Percentiles rank a stretch among this genome's conserved stretches.
phyloP scores from a whole-genome alignment of 2,797 vertebrate genomes.

The Hippoglossus hippoglossus region DNA sequence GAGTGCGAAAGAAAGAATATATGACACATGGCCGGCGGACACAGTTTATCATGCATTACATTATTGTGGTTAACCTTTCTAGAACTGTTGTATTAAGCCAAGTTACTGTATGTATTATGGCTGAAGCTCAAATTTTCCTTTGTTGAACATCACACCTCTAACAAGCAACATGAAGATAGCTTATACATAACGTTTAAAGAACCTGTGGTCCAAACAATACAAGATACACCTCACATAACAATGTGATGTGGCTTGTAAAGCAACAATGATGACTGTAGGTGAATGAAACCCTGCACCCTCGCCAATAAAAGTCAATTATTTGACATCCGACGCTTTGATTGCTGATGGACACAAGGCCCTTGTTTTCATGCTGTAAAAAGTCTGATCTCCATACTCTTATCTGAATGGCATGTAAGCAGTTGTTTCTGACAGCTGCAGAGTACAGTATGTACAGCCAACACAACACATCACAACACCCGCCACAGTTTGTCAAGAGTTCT shows the following conservation, averaged over 20 bases:
- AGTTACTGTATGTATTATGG: background rate
- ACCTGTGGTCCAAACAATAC: background rate
- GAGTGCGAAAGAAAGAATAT: background rate
- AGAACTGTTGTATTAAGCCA: background rate
- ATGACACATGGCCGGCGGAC: background rate
- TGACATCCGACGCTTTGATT: background rate
- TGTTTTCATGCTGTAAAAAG: constrained; percentile 16
- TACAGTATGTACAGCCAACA: constrained; percentile 43
- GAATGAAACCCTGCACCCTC: background rate
- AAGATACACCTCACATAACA: background rate
- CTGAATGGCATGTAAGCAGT: constrained; percentile 47
- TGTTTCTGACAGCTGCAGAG: constrained; percentile 74
- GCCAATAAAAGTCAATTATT: background rate
- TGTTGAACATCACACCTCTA: background rate
- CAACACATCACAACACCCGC: constrained; percentile 33
- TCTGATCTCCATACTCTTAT: constrained; percentile 13
- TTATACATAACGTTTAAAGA: background rate
- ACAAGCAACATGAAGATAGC: background rate
- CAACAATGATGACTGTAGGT: constrained; percentile 2
- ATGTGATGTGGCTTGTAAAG: background rate
- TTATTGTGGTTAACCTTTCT: background rate
- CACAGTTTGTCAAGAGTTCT: constrained; percentile 35
- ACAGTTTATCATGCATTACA: background rate
- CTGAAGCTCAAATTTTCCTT: background rate
- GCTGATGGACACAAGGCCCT: background rate